Evolutionary conservation across 1,140 invertebrate genomes (phyloP).

Genomic region (Drosophila murphyi): DNA sequence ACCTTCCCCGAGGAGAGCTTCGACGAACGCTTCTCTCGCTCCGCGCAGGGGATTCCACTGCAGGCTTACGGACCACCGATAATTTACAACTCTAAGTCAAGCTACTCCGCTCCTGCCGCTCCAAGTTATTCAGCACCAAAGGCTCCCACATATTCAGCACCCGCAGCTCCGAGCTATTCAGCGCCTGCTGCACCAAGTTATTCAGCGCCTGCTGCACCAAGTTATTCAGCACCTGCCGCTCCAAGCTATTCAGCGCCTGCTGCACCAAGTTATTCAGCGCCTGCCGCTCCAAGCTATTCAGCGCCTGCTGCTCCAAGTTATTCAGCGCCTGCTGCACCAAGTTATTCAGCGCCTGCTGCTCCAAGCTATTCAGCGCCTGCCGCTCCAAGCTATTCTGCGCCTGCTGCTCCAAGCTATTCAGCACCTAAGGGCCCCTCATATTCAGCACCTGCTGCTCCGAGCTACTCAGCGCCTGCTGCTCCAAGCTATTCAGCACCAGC

Average conservation of each 20-base stretch:
- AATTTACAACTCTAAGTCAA: conserved; percentile 54
- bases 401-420: conserved; percentile 37
- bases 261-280: conserved; percentile 29
- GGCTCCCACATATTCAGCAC: conserved; percentile 13
- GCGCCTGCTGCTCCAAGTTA: conserved; percentile 28
- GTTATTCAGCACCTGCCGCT: conserved; percentile 26
- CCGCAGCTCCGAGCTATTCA: conserved; percentile 20
- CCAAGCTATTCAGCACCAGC: conserved; percentile 27
- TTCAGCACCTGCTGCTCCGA: conserved; percentile 21
- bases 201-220: conserved; percentile 25
- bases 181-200: conserved; percentile 16
- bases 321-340: conserved; percentile 30
- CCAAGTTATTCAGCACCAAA: conserved; percentile 28
- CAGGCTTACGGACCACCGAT: conserved; percentile 59
- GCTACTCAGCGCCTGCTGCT: conserved; percentile 22
- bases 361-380: conserved; percentile 20
- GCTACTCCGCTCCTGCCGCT: conserved; percentile 25
- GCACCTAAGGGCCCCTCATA: too few relatives aligned
- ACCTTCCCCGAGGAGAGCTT: conserved; percentile 32
- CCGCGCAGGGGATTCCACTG: conserved; percentile 31
- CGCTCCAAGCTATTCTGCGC: conserved; percentile 35
- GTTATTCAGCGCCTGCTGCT: conserved; percentile 30
- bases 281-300: conserved; percentile 27
- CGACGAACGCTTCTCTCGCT: conserved; percentile 44
- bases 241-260: conserved; percentile 37